phyloP scores from a whole-genome alignment of 2,888 invertebrate genomes.

The Caenorhabditis drosophilae region DNA sequence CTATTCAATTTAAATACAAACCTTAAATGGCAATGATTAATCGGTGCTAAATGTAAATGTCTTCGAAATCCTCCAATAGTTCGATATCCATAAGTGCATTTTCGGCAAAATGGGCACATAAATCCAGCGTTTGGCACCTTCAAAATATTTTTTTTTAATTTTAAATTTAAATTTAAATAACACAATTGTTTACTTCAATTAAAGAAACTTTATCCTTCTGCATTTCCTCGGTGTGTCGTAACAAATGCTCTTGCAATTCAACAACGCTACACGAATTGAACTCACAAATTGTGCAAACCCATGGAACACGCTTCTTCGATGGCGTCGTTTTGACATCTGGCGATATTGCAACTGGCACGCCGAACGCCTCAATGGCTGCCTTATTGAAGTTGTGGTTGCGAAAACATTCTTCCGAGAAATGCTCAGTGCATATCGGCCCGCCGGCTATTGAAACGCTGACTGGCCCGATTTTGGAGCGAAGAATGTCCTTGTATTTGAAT shows the following conservation, averaged over 20 bases:
- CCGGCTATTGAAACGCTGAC: slow-evolving; percentile 22
- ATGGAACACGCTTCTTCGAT: slow-evolving; percentile 42
- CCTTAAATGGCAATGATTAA: slow-evolving; percentile 51
- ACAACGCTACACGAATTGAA: slow-evolving; percentile 44
- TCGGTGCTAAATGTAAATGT: slow-evolving; percentile 43
- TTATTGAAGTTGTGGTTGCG: slow-evolving; percentile 50
- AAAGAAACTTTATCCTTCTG: slow-evolving; percentile 14
- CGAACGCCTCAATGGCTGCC: slow-evolving; percentile 54
- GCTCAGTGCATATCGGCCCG: slow-evolving; percentile 52
- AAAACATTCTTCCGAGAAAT: slow-evolving; percentile 54
- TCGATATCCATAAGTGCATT: slow-evolving; percentile 56
- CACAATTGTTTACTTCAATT: no score
- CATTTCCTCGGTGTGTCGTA: slow-evolving; percentile 36
- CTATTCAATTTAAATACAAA: slow-evolving; percentile 8
- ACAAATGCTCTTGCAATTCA: slow-evolving; percentile 34
- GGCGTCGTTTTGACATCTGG: slow-evolving; percentile 48
- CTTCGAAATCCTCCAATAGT: slow-evolving; percentile 51
- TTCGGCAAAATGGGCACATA: slow-evolving; percentile 57
- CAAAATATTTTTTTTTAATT: slow-evolving; percentile 1
- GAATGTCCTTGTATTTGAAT: slow-evolving; percentile 49
- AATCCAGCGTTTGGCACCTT: slow-evolving; percentile 37
- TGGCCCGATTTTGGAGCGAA: slow-evolving; percentile 25
- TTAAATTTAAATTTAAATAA: no score
- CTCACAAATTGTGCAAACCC: slow-evolving; percentile 52
- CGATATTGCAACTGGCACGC: slow-evolving; percentile 44